Conservation (phyloP, 2,113 vertebrate genomes). For the Irena cyanogastra region DNA sequence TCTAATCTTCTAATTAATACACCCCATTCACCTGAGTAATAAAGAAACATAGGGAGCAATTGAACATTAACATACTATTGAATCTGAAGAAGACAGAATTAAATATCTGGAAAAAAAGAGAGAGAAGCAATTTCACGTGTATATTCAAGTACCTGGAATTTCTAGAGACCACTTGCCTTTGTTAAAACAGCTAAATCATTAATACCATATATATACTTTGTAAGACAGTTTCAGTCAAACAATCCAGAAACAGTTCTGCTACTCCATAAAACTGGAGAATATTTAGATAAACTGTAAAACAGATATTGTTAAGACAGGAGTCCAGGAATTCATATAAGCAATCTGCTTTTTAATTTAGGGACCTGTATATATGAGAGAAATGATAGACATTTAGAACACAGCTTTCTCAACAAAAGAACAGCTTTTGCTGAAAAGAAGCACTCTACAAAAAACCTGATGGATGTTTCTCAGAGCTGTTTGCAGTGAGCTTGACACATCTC, state of each 20-base stretch:
- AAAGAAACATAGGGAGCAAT: neutral
- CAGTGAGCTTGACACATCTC: neutral
- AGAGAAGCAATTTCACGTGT: neutral
- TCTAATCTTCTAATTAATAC: neutral
- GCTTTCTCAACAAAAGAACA: neutral
- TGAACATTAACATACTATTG: neutral
- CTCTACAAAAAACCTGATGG: neutral
- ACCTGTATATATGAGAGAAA: neutral
- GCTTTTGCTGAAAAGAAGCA: neutral
- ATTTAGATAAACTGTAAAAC: neutral
- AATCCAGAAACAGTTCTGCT: neutral
- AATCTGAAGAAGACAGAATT: neutral
- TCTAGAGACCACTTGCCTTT: neutral
- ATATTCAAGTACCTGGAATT: neutral
- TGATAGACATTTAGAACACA: neutral
- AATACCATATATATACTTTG: neutral
- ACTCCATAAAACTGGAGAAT: neutral
- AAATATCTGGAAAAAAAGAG: neutral
- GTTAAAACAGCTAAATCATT: neutral
- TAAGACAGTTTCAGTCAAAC: neutral
- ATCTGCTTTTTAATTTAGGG: neutral
- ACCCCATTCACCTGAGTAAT: neutral
- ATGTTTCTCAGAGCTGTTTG: neutral
- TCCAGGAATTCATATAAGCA: neutral
- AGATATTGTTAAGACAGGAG: neutral